Percentiles rank a stretch among this genome's conserved stretches.
phyloP scores from a whole-genome alignment of 1,140 invertebrate genomes.

The Sesamia nonagrioides region DNA sequence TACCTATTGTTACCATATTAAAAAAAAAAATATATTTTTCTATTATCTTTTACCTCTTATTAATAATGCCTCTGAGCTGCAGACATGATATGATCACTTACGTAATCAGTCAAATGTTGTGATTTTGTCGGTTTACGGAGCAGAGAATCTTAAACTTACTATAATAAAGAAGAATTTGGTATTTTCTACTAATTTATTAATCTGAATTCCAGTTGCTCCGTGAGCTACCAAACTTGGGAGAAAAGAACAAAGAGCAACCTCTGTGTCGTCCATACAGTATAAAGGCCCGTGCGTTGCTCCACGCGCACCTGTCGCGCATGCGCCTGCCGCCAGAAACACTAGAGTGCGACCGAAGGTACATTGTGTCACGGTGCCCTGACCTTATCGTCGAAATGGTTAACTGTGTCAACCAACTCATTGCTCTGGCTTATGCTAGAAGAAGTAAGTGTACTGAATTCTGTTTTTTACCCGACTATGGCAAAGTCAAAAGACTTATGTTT shows the following conservation, averaged over 20 bases:
- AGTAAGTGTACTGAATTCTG: slow-evolving; percentile 88
- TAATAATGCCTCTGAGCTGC: too few species aligned
- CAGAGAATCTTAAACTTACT: too few species aligned
- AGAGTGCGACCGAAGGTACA: slow-evolving; percentile 95
- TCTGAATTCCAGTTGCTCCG: slow-evolving; percentile 93
- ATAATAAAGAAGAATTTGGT: too few species aligned
- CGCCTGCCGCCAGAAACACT: slow-evolving; percentile 93
- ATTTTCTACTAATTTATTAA: background rate
- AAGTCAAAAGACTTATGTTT: too few species aligned
- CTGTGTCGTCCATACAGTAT: slow-evolving; percentile 98
- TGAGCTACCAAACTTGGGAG: slow-evolving; percentile 95
- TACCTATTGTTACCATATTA: too few species aligned
- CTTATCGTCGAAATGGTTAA: slow-evolving; percentile 99
- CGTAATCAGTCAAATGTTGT: too few species aligned
- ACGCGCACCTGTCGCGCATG: slow-evolving; percentile 97
- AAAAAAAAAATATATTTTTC: too few species aligned
- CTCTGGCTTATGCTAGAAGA: slow-evolving; percentile 96
- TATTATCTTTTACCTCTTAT: too few species aligned
- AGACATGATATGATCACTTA: too few species aligned
- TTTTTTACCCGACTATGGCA: background rate
- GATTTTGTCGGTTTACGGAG: too few species aligned
- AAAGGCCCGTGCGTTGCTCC: slow-evolving; percentile 97
- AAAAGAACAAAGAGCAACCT: slow-evolving; percentile 98
- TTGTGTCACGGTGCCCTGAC: slow-evolving; percentile 97
- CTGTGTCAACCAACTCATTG: slow-evolving; percentile 97